phyloP scores from a whole-genome alignment of 2,888 invertebrate genomes.

The Pilophorus perplexus region DNA sequence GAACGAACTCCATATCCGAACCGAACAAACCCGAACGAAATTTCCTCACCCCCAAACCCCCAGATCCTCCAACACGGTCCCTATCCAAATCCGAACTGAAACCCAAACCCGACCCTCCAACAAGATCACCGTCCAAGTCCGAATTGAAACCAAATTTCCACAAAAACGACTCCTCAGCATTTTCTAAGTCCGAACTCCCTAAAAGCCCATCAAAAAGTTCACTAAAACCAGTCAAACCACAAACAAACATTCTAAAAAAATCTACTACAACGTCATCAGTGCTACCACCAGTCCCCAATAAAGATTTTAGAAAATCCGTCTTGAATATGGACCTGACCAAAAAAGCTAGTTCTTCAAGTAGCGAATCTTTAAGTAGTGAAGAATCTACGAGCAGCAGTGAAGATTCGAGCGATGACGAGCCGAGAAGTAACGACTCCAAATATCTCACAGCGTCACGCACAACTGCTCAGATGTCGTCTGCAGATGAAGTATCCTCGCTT shows the following conservation, averaged over 20 bases:
- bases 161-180: conserved; percentile 25
- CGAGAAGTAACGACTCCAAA: conserved; percentile 38
- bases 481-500: conserved; percentile 41
- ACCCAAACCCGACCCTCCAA: too few relatives aligned
- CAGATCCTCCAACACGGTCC: conserved; percentile 10
- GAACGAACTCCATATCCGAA: conserved; percentile 8
- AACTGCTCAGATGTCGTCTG: conserved; percentile 45
- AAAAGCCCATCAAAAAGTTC: conserved; percentile 62
- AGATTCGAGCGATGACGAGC: conserved; percentile 36
- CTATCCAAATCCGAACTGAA: not conserved
- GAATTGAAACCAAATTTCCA: conserved; percentile 9
- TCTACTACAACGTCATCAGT: conserved; percentile 23
- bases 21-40: conserved; percentile 51
- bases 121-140: conserved; percentile 4
- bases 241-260: not conserved
- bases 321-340: conserved; percentile 47
- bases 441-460: conserved; percentile 27
- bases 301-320: conserved; percentile 48
- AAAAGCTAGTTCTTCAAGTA: conserved; percentile 13
- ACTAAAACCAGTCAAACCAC: not conserved
- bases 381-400: conserved; percentile 32
- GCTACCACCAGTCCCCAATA: conserved; percentile 43
- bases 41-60: conserved; percentile 40
- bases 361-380: not conserved
- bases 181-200: conserved; percentile 57